phyloP scores from a whole-genome alignment of 2,797 vertebrate genomes.

The Nyctalus aviator region DNA sequence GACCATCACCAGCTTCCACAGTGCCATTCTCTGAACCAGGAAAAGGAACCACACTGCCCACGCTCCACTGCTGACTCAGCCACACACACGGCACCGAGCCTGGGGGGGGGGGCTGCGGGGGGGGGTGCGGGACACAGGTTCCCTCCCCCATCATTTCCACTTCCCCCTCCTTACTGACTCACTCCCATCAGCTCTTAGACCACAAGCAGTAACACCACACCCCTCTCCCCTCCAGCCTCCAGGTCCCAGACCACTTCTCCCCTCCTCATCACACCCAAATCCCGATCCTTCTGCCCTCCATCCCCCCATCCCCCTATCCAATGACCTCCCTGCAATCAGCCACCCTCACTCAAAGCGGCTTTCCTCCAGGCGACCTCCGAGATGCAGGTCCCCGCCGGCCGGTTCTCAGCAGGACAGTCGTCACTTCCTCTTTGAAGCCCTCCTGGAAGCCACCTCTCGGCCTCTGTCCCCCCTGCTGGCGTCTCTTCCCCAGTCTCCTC shows the following conservation, averaged over 20 bases:
- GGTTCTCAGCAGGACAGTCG: too few species aligned
- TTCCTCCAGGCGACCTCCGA: neutral
- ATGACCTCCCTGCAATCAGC: too few species aligned
- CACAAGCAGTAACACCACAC: neutral
- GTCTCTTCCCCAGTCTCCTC: neutral
- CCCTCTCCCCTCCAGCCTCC: neutral
- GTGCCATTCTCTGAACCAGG: neutral
- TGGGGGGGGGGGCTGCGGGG: neutral
- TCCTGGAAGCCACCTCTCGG: neutral
- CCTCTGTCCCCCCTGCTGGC: neutral
- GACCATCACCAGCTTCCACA: neutral
- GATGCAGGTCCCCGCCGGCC: neutral
- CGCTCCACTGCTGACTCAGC: neutral
- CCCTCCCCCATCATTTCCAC: neutral
- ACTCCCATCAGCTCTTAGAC: neutral
- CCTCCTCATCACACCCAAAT: too few species aligned
- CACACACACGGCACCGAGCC: neutral
- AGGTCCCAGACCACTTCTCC: neutral
- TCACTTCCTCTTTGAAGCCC: neutral
- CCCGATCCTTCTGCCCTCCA: too few species aligned
- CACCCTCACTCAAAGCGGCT: neutral
- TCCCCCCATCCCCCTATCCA: too few species aligned
- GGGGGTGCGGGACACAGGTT: neutral
- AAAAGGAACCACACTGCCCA: neutral
- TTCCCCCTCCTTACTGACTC: neutral